Evolutionary conservation across 2,113 vertebrate species (phyloP), one percentile per base, ranked within the genome.

Genomic region (Oryzias curvinotus): DNA sequence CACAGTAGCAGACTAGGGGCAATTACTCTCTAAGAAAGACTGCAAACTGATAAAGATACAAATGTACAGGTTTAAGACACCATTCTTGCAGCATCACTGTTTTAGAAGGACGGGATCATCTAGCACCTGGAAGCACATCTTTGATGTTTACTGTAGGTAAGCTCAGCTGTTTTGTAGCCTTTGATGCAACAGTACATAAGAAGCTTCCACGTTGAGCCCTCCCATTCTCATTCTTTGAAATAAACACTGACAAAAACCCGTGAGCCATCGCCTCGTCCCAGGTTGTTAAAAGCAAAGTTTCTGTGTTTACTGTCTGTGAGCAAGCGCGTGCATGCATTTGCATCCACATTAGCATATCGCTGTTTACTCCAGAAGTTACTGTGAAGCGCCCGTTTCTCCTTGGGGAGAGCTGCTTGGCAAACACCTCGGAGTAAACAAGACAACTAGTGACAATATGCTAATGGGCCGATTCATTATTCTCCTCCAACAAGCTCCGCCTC

Each of bases 361-460:
- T 86, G 86, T 88, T 87, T 81, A 84, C 83, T 87, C 78, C 82
- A 69, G 82, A 85, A 89, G 81, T 88, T 88, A 78, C 80, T 74
- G 80, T 71, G 72, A 80, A 79, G 80, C 73, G 78, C 66, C 80
- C 75, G 59, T 84, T 82, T 87, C 85, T 86, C 80, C 83, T 87
- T 73, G 78, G 84, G 82, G 79, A 86, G 64, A 81, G 82, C 75
- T 58, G 86, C 84, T 88, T 78, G 77, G 79, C 84, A 88, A 85
- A 88, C 85, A 88, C 83, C 80, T 87, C 71, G 62, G 68, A 78
- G 82, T 84, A 87, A 86, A 90, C 88, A 90, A 85, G 79, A 82
- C 79, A 81, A 82, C 80, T 64, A 68, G 85, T 77, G 86, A 89
- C 87, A 83, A 84, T 86, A 90, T 90, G 89, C 82, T 87, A 87